Percentiles rank a stretch among this genome's conserved stretches.
phyloP scores from a whole-genome alignment of 2,888 invertebrate genomes.

The Drosophila kanekoi region DNA sequence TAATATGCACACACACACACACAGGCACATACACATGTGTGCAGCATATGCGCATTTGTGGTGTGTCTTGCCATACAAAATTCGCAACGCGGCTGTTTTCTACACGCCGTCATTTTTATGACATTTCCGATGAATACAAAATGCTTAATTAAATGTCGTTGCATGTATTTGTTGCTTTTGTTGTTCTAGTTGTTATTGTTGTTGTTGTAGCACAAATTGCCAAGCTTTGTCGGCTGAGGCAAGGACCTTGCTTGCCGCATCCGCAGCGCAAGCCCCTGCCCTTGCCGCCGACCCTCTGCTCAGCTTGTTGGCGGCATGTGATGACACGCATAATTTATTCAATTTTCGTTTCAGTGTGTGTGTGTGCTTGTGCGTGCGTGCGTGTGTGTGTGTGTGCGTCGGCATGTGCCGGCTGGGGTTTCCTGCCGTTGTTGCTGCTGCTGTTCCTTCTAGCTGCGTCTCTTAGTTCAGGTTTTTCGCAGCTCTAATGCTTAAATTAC shows the following conservation, averaged over 20 bases:
- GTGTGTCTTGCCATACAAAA: slow-evolving; percentile 18
- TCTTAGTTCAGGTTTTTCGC: slow-evolving; percentile 72
- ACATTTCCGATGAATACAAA: slow-evolving; percentile 83
- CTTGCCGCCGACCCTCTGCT: background rate
- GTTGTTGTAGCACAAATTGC: slow-evolving; percentile 65
- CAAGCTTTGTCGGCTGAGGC: slow-evolving; percentile 32
- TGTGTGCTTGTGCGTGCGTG: background rate
- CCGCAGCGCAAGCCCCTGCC: slow-evolving; percentile 5
- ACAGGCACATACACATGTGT: slow-evolving; percentile 2
- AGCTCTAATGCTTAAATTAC: slow-evolving; percentile 81
- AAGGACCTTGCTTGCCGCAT: slow-evolving; percentile 24
- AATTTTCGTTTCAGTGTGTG: slow-evolving; percentile 65
- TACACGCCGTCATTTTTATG: slow-evolving; percentile 71
- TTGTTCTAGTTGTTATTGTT: slow-evolving; percentile 35
- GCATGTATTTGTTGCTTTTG: slow-evolving; percentile 43
- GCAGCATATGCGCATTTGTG: slow-evolving; percentile 49
- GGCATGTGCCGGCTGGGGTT: slow-evolving; percentile 45
- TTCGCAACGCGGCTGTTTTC: slow-evolving; percentile 50
- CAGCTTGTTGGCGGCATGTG: slow-evolving; percentile 66
- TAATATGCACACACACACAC: slow-evolving; percentile 11
- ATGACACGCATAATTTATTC: slow-evolving; percentile 82
- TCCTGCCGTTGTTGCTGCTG: slow-evolving; percentile 38
- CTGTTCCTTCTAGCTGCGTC: slow-evolving; percentile 25
- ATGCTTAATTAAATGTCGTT: slow-evolving; percentile 83
- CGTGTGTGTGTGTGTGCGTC: slow-evolving; percentile 23